Conservation (phyloP, 1,140 invertebrate species). For the Bombus waltoni region DNA sequence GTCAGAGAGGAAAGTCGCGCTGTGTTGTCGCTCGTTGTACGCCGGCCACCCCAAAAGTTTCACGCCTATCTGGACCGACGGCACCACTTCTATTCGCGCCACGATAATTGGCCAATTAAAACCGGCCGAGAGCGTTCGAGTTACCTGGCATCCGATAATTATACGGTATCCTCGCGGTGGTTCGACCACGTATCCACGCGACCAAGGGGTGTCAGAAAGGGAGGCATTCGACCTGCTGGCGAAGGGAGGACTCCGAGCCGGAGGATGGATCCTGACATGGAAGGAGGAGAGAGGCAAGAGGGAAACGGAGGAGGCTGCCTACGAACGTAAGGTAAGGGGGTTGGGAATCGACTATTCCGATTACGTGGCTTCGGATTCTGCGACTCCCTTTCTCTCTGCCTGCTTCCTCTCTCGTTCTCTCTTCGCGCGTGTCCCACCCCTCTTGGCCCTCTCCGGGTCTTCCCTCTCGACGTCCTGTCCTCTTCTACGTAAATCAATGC, state of each 20-base stretch:
- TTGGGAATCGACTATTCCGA: conserved; percentile 80
- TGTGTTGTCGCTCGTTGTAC: conserved; percentile 73
- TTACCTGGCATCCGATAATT: conserved; percentile 83
- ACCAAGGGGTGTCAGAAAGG: conserved; percentile 63
- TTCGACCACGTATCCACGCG: conserved; percentile 79
- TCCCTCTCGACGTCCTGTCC: conserved; percentile 57
- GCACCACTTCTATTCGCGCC: conserved; percentile 76
- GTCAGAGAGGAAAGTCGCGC: conserved; percentile 71
- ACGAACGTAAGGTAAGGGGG: conserved; percentile 54
- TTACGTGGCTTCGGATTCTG: conserved; percentile 78
- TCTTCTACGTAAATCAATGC: conserved; percentile 75
- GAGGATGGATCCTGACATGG: conserved; percentile 14
- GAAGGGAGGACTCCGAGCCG: conserved; percentile 8
- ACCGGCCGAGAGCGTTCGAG: conserved; percentile 77
- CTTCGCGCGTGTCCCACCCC: conserved; percentile 6
- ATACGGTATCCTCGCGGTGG: conserved; percentile 79
- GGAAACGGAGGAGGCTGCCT: conserved; percentile 36
- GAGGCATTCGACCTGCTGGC: conserved; percentile 11
- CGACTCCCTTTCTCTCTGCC: conserved; percentile 55
- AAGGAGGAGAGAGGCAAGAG: conserved; percentile 55
- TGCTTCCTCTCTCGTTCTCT: conserved; percentile 31
- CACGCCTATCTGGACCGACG: conserved; percentile 80
- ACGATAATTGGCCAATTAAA: conserved; percentile 84
- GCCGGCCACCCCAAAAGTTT: conserved; percentile 79
- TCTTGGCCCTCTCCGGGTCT: neutral